phyloP scores from a whole-genome alignment of 2,113 vertebrate species.

The Peromyscus californicus region DNA sequence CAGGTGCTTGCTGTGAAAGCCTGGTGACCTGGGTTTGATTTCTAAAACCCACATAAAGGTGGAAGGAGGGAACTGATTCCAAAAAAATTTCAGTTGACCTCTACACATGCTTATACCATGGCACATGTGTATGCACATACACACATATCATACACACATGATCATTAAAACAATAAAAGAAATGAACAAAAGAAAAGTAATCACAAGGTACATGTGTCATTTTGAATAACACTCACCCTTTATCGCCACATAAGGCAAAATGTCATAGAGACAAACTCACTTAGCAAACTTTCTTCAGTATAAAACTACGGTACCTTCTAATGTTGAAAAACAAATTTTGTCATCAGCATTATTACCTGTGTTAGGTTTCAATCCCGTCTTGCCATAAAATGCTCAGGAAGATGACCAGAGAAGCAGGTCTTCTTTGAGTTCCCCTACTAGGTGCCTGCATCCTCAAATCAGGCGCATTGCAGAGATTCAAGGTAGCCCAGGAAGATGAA shows the following conservation, averaged over 20 bases:
- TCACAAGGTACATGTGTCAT: not conserved
- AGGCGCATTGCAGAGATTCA: not conserved
- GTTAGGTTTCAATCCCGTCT: not conserved
- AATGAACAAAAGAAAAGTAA: not conserved
- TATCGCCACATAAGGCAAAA: not conserved
- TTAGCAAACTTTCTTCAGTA: not conserved
- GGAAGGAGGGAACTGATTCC: not conserved
- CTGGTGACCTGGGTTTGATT: not conserved
- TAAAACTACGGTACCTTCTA: not conserved
- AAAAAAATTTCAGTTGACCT: not conserved
- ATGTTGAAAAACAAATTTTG: not conserved
- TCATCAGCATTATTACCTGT: not conserved
- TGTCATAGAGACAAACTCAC: not conserved
- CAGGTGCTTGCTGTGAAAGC: not conserved
- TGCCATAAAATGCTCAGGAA: not conserved
- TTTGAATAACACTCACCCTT: not conserved
- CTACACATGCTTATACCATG: not conserved
- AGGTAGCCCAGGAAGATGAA: constrained; percentile 37
- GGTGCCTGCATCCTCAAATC: constrained; percentile 56
- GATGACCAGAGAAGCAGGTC: not conserved
- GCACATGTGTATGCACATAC: not conserved
- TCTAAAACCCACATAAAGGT: not conserved
- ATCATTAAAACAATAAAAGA: too few species aligned
- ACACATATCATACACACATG: not conserved
- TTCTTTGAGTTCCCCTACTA: not conserved